Evolutionary conservation across 2,888 invertebrate genomes (phyloP), one percentile per base, ranked within the genome.

Genomic region (Cantharis rufa): DNA sequence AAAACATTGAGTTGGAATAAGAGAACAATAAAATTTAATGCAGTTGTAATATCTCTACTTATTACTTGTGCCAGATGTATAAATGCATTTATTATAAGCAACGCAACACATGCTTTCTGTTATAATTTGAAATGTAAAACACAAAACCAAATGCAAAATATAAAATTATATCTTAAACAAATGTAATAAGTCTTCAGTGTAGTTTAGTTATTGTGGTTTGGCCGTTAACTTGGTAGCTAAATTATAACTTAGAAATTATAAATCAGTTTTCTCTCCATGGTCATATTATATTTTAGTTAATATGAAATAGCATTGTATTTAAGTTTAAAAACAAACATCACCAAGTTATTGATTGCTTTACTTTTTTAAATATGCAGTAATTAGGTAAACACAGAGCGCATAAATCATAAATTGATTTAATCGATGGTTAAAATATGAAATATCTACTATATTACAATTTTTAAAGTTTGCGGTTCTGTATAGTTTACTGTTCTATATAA

Each of bases 1-100:
- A 72, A 66, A 72, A 68, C 68, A 72, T 72, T n/a, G n/a, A 66
- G 13, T 66, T 66, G 18, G 21, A 72, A 68, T 68, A 72, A 24
- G 21, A 15, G 18, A 21, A 72, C 11, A 24, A 66, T 72, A 66
- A 68, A 68, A 68, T 68, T 68, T 72, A 68, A 72, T 18, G 63
- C 72, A 68, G 15, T 66, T 72, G 24, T 48, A 48, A 24, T 61
- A 32, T 32, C 16, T 48, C 70, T 61, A 61, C 21, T 61, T 64
- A 64, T 64, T 64, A 66, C 64, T 21, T 66, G 64, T 16, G n/a
- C 64, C 64, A 66, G 21, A 21, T 66, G 64, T 24, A 63, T 13
- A 48, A 48, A 48, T 48, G 48, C 48, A 48, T 48, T 48, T 48
- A n/a, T 48, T 48, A 48, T n/a, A n/a, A 48, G 48, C n/a, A 48